Conservation (phyloP, 2,888 invertebrate species). For the Noctua comes region DNA sequence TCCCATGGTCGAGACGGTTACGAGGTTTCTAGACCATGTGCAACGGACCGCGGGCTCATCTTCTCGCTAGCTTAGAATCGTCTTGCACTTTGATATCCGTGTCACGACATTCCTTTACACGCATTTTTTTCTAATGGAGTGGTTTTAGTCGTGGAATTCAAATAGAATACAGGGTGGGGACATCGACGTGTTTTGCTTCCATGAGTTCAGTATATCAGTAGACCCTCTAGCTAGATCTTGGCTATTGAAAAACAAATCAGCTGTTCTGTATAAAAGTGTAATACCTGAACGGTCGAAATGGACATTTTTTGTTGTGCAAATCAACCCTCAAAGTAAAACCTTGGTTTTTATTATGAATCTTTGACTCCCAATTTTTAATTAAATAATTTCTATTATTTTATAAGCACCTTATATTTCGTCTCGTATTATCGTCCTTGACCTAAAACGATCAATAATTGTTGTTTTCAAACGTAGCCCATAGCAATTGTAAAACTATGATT, state of each 20-base stretch:
- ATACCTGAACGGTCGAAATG: not conserved
- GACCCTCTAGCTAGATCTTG: not conserved
- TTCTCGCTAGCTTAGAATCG: slow-evolving; percentile 10
- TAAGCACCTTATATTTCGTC: not conserved
- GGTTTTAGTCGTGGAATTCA: not conserved
- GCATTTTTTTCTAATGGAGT: not conserved
- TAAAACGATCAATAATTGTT: not conserved
- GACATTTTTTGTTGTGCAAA: not conserved
- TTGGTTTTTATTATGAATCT: not conserved
- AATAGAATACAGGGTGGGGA: not conserved
- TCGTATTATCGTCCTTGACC: not conserved
- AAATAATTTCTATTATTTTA: not conserved
- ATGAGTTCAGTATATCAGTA: not conserved
- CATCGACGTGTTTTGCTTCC: not conserved
- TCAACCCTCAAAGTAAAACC: not conserved
- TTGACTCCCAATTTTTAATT: not conserved
- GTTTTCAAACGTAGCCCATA: not conserved
- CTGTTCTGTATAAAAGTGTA: not conserved
- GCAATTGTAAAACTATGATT: not conserved
- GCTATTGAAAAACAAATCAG: not conserved
- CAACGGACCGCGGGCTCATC: slow-evolving; percentile 36
- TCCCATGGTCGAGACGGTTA: slow-evolving; percentile 13
- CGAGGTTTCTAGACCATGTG: slow-evolving; percentile 41
- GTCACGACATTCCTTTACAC: slow-evolving; percentile 21
- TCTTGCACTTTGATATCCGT: slow-evolving; percentile 27